Evolutionary conservation across 64 coral and sea anemone genomes (phyloP).

Genomic region (Actinia tenebrosa): DNA sequence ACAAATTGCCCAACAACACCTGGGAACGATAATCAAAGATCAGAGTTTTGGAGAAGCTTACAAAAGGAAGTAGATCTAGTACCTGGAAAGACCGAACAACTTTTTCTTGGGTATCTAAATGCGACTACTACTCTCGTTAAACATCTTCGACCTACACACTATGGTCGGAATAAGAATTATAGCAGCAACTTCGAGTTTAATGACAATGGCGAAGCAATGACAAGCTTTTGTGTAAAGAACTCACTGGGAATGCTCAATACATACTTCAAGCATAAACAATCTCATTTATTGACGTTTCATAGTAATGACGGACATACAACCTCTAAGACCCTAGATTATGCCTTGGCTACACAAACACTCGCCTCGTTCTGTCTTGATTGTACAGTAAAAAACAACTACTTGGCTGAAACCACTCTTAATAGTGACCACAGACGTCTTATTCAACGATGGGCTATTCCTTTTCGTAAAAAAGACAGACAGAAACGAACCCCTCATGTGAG

Average conservation of each 20-base stretch:
- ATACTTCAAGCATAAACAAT: neutral
- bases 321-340: constrained; percentile 11
- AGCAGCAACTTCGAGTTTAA: neutral
- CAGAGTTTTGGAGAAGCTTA: constrained; percentile 9
- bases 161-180: constrained; percentile 6
- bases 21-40: too few species aligned
- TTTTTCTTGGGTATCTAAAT: neutral
- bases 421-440: constrained; percentile 7
- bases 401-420: neutral
- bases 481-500: too few species aligned
- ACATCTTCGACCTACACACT: constrained; percentile 7
- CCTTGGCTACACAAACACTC: neutral
- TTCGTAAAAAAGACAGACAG: neutral
- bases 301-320: constrained; percentile 9
- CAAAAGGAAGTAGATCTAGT: constrained; percentile 13
- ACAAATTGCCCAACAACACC: too few species aligned
- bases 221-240: neutral
- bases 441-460: constrained; percentile 6
- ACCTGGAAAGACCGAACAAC: neutral
- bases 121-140: neutral
- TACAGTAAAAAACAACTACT: constrained; percentile 13
- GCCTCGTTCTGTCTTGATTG: neutral
- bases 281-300: neutral
- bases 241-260: constrained; percentile 5
- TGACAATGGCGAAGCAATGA: constrained; percentile 9